Percentiles rank a stretch among this genome's conserved stretches.
phyloP scores from a whole-genome alignment of 2,113 vertebrate species.

The Planiliza haematocheilus region DNA sequence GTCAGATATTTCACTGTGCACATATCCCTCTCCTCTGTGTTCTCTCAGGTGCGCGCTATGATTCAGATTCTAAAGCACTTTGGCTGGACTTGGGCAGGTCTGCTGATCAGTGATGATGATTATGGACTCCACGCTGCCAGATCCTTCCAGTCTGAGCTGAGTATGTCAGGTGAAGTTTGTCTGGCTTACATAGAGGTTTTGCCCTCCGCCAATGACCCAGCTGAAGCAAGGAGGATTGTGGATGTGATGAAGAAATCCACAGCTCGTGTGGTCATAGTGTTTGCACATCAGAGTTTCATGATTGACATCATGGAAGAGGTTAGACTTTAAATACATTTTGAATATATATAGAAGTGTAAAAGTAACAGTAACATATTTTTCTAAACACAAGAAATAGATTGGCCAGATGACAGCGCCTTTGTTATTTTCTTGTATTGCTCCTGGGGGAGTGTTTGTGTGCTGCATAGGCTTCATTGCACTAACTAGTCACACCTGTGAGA shows the following conservation, averaged over 20 bases:
- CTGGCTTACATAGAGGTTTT: constrained; percentile 76
- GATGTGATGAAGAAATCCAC: constrained; percentile 63
- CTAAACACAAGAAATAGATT: no score
- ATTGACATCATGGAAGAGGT: constrained; percentile 42
- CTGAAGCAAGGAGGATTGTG: constrained; percentile 68
- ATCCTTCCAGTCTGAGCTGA: constrained; percentile 24
- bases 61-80: constrained; percentile 62
- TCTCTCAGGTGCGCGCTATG: constrained; percentile 46
- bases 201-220: constrained; percentile 51
- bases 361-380: no score
- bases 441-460: no score
- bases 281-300: constrained; percentile 51
- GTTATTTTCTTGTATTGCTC: no score
- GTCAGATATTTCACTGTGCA: background rate
- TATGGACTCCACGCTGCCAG: constrained; percentile 29
- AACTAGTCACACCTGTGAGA: no score
- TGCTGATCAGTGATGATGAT: constrained; percentile 46
- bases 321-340: background rate
- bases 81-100: constrained; percentile 29
- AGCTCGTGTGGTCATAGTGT: constrained; percentile 65
- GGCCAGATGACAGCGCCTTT: no score
- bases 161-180: constrained; percentile 36
- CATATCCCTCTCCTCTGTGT: background rate
- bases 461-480: no score
- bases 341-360: no score